Evolutionary conservation across 2,797 vertebrate species (phyloP), one percentile per base, ranked within the genome.

Genomic region (Margarornis squamiger): DNA sequence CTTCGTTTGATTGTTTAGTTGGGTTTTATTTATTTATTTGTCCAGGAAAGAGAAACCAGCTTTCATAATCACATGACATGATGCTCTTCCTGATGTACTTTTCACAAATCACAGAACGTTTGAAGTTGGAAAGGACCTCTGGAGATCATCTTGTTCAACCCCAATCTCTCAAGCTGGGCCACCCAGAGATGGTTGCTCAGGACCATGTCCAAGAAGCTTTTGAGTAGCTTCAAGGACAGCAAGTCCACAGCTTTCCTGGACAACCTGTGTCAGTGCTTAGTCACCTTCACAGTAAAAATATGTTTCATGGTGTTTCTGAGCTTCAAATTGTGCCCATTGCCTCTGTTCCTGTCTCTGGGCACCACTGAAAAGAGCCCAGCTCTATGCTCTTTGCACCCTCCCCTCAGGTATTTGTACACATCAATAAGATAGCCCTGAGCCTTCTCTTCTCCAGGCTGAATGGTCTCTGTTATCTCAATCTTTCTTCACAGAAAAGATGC

Each of bases 351-450:
- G 9, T 20, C 72, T 77, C n/a, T 23, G 21, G 14, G 18, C 51
- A 45, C 14, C 10, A 34, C 4, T 16, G 29, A 30, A 5, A 76
- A 46, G 21, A 58, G n/a, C 6, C 24, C 45, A 63, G 24, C 38
- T 65, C 29, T 3, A 3, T 34, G n/a, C 4, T 58, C 45, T 48
- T 36, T 0, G 0, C 11, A 32, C 12, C 21, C 14, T 52, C 26
- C 12, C 21, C 52, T 66, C 19, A 12, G 5, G 8, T 59, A 36
- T 27, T 20, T 58, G 43, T 20, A 46, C 1, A 1, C 4, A 46
- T 26, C 20, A 58, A 3, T 8, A 58, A 39, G 58, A 65, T 16
- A 10, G 21, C 5, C 14, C 12, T 9, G 5, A 41, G 24, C 5
- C 24, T 66, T 41, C 16, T 5, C 34, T 36, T 39, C 51, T 59